phyloP scores from a whole-genome alignment of 2,113 vertebrate genomes.

The Myocastor coypus region DNA sequence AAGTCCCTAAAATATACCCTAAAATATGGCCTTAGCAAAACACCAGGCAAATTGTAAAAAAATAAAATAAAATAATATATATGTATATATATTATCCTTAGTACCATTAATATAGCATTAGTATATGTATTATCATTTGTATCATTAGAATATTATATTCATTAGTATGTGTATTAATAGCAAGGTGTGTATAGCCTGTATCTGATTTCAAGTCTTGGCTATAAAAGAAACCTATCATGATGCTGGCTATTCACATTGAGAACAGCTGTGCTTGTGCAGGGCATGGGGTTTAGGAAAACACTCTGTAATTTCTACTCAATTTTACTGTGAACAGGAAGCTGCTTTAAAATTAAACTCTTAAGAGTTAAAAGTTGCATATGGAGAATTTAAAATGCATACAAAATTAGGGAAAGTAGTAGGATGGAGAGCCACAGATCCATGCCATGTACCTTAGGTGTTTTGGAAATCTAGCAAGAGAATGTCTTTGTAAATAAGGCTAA shows the following conservation, averaged over 20 bases:
- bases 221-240: background rate
- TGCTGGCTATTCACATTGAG: background rate
- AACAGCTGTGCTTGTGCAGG: background rate
- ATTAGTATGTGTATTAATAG: too few species aligned
- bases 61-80: background rate
- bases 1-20: background rate
- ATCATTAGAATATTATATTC: too few species aligned
- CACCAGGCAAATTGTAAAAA: constrained; percentile 6
- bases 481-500: constrained; percentile 1
- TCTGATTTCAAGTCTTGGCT: constrained; percentile 8
- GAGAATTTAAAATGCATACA: constrained; percentile 18
- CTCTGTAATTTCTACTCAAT: background rate
- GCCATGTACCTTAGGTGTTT: constrained; percentile 14
- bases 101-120: too few species aligned
- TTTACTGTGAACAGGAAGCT: constrained; percentile 11
- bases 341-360: constrained; percentile 5
- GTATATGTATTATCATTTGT: background rate
- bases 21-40: constrained; percentile 7
- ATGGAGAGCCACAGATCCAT: background rate
- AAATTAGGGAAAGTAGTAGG: constrained; percentile 26
- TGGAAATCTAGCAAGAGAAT: background rate
- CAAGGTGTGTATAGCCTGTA: background rate
- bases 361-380: background rate
- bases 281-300: background rate
- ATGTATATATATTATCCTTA: background rate